Evolutionary conservation across 2,888 invertebrate genomes (phyloP).

Genomic region (Tetragonula carbonaria): DNA sequence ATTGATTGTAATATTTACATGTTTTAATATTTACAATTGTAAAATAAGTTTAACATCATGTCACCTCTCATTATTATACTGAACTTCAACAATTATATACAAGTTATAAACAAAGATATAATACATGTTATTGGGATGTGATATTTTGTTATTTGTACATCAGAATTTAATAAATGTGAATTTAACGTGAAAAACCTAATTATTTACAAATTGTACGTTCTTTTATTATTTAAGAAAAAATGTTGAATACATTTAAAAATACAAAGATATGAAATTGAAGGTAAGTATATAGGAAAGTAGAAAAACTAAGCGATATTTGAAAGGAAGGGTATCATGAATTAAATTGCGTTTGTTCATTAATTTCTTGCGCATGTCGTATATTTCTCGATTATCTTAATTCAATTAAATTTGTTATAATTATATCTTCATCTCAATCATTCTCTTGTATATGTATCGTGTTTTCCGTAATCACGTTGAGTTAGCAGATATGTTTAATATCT

Average conservation of each 20-base stretch:
- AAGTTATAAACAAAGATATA: constrained; percentile 36
- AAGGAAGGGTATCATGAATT: constrained; percentile 46
- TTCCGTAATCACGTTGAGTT: constrained; percentile 60
- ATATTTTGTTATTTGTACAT: constrained; percentile 54
- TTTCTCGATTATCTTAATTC: constrained; percentile 81
- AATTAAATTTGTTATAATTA: constrained; percentile 79
- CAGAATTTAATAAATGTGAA: constrained; percentile 54
- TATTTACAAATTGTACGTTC: background rate
- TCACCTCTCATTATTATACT: constrained; percentile 15
- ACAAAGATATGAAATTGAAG: background rate
- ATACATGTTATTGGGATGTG: constrained; percentile 43
- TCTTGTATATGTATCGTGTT: constrained; percentile 71
- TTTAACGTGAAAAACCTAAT: constrained; percentile 23
- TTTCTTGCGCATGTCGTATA: constrained; percentile 81
- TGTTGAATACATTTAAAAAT: background rate
- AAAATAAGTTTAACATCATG: constrained; percentile 22
- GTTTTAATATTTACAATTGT: constrained; percentile 15
- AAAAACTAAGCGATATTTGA: background rate
- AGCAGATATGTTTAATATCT: constrained; percentile 68
- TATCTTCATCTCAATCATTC: constrained; percentile 76
- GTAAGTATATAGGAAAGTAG: background rate
- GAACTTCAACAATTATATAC: constrained; percentile 36
- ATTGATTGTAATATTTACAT: constrained; percentile 23
- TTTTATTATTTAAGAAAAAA: background rate
- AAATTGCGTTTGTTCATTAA: constrained; percentile 55